Evolutionary conservation across 2,888 invertebrate species (phyloP), one percentile per base, ranked within the genome.

Genomic region (Clostera curtula): DNA sequence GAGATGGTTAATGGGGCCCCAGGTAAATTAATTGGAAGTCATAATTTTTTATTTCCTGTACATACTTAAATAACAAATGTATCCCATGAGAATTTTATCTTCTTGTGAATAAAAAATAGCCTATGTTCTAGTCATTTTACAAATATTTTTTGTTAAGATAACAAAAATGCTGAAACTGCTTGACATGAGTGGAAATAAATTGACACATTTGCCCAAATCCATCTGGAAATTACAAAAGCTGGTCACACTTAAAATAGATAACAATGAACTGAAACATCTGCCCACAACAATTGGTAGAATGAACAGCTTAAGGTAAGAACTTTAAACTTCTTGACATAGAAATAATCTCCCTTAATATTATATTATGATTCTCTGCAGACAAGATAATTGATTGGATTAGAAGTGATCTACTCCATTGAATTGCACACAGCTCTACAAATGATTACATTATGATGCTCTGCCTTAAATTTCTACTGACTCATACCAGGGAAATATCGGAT

Each of bases 201-300:
- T 87, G 12, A 57, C 40, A 5, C 41, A 66, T 36, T 64, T 93
- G 37, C 92, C 93, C 5, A 73, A 86, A 29, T 80, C 85, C 23
- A 73, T 93, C 24, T 86, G 87, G 51, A 90, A 89, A 57, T 68
- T 91, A 10, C 74, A 85, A 41, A 83, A 73, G 9, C 67, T 93
- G 33, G 75, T 87, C 0, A 87, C 87, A 11, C 68, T 93, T 2
- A 89, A 89, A 53, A 35, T 92, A 4, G 87, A 87, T 48, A 68
- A 87, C 27, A 93, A 93, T 64, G 47, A 60, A 16, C 56, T 93
- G 2, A 61, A 45, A 16, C 56, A 54, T 13, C 56, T 93, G 29
- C 93, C 93, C 1, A 85, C 87, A 24, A 88, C 89, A 8, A 68
- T 93, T 24, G 90, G 92, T 4, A 86, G 86, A 12, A 74, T 91